phyloP scores from a whole-genome alignment of 2,888 invertebrate species.

The Alsophila aescularia region DNA sequence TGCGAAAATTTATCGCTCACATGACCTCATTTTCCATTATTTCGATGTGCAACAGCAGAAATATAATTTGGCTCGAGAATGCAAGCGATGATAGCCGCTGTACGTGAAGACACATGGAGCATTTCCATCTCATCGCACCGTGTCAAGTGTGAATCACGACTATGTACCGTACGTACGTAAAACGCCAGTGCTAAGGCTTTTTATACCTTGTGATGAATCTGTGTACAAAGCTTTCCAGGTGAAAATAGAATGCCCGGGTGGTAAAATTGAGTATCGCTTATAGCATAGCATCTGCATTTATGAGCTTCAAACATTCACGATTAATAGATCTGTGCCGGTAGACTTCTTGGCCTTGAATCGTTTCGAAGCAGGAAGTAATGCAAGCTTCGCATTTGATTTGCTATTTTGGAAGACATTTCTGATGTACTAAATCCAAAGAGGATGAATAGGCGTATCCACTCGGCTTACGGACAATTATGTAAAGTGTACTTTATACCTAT shows the following conservation, averaged over 20 bases:
- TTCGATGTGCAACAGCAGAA: conserved; percentile 6
- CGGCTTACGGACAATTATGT: conserved; percentile 7
- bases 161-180: background rate
- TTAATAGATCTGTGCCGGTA: background rate
- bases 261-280: conserved; percentile 10
- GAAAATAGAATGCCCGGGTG: conserved; percentile 22
- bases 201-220: conserved; percentile 11
- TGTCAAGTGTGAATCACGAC: background rate
- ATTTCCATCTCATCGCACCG: conserved; percentile 6
- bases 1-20: background rate
- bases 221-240: conserved; percentile 1
- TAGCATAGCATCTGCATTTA: conserved; percentile 14
- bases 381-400: conserved; percentile 3
- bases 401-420: conserved; percentile 8
- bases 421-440: conserved; percentile 1
- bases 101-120: background rate
- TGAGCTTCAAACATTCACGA: conserved; percentile 5
- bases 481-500: conserved; percentile 16
- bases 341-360: conserved; percentile 6
- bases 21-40: conserved; percentile 8
- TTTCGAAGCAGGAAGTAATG: conserved; percentile 15
- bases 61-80: conserved; percentile 11
- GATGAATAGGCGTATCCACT: conserved; percentile 5
- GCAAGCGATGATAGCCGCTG: conserved; percentile 5
- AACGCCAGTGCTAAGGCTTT: background rate